Evolutionary conservation across 1,140 invertebrate genomes (phyloP), one percentile per base, ranked within the genome.

Genomic region (Drosophila oshimai): DNA sequence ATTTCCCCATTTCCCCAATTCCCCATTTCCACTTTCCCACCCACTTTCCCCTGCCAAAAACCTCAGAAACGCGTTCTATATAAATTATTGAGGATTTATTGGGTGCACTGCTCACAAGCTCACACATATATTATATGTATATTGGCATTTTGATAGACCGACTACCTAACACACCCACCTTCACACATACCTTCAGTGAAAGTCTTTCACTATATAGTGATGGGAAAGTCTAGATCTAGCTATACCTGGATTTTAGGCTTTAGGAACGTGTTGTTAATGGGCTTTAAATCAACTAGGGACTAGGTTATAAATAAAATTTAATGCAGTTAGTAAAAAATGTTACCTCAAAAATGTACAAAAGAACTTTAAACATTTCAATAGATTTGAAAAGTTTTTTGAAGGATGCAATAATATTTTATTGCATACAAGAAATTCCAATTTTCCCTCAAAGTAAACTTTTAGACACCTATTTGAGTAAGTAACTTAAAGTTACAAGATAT

Each of bases 71-170:
- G 77, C 55, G 77, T 51, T 53, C 51, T 46, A 70, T 58, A 84
- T 84, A 79, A 75, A 84, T 84, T 79, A 75, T 79, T 79, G 44
- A 46, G 55, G 65, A 84, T 75, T 84, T 84, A 79, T 84, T 50
- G 80, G 51, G 12, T 36, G 55, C 34, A 42, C 36, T 49, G 18
- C 29, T 44, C 33, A 44, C 44, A 57, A 36, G 33, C 18, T 10
- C 24, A 51, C 12, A 54, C 4, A 31, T 13, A 6, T 7, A 26
- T 4, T n/a, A 22, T 10, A 15, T 49, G 37, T 47, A 37, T 53
- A 53, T 67, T 79, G 74, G 41, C 73, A 57, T 39, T 74, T 74
- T 79, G 62, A 79, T 79, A 45, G 62, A 78, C 74, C 49, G 62
- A 78, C 74, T 54, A 58, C 26, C 39, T 34, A 24, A 33, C 10